phyloP scores from a whole-genome alignment of 2,113 vertebrate species.

The Stomatorhinus ivindoensis region DNA sequence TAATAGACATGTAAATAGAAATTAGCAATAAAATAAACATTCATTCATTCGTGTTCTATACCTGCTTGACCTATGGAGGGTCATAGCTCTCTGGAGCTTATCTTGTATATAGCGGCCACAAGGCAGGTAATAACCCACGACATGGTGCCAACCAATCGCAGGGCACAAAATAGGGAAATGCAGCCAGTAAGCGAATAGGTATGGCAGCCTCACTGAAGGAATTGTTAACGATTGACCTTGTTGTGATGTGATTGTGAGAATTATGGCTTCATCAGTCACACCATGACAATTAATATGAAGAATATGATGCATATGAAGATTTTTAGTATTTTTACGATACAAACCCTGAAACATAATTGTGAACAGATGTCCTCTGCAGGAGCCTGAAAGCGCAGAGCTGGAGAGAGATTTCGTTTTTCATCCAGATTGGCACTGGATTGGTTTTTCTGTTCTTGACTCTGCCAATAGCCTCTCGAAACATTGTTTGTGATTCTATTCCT shows the following conservation, averaged over 20 bases:
- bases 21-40: neutral
- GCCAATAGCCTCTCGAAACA: neutral
- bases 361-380: neutral
- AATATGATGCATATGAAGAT: neutral
- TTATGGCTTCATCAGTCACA: neutral
- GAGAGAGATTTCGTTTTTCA: neutral
- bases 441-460: neutral
- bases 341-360: neutral
- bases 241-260: neutral
- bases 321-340: neutral
- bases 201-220: neutral
- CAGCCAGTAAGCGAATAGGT: neutral
- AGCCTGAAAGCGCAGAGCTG: neutral
- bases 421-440: neutral
- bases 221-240: neutral
- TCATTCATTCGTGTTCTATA: neutral
- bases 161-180: neutral
- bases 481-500: neutral
- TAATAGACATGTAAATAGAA: neutral
- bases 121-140: neutral
- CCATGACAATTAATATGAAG: neutral
- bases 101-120: neutral
- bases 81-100: neutral
- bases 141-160: neutral
- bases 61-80: neutral